phyloP scores from a whole-genome alignment of 2,888 invertebrate species.

The Periphyllus acericola region DNA sequence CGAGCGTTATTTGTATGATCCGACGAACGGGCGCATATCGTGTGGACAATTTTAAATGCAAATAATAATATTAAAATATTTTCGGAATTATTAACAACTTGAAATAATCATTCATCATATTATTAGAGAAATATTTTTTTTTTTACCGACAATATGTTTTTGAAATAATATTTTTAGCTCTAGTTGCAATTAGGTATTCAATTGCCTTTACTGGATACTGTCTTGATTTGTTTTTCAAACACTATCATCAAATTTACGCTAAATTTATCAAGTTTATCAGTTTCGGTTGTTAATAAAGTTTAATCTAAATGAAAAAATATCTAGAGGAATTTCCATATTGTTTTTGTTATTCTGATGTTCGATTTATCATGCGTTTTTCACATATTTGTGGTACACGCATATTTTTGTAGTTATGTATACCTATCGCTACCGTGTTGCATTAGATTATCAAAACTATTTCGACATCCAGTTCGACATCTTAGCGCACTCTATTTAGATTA shows the following conservation, averaged over 20 bases:
- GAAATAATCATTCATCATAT: neutral
- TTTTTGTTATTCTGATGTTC: neutral
- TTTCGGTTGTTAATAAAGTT: neutral
- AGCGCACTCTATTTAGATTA: too few relatives aligned
- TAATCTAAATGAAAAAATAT: neutral
- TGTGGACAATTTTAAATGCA: too few relatives aligned
- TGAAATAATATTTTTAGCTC: neutral
- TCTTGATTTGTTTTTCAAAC: neutral
- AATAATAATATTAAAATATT: neutral
- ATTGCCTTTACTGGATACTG: neutral
- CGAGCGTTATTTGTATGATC: neutral
- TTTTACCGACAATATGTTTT: neutral
- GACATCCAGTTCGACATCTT: too few relatives aligned
- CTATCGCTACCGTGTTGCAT: too few relatives aligned
- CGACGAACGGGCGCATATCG: too few relatives aligned
- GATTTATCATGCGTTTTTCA: neutral
- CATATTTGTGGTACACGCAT: neutral
- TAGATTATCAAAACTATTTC: too few relatives aligned
- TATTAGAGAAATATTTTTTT: neutral
- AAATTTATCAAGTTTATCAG: neutral
- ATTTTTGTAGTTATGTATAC: neutral
- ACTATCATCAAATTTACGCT: neutral
- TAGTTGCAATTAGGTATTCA: neutral
- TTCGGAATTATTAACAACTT: neutral
- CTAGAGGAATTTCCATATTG: slow-evolving; percentile 1